Evolutionary conservation across 2,888 invertebrate genomes (phyloP).

Genomic region (Pachydiplax longipennis): DNA sequence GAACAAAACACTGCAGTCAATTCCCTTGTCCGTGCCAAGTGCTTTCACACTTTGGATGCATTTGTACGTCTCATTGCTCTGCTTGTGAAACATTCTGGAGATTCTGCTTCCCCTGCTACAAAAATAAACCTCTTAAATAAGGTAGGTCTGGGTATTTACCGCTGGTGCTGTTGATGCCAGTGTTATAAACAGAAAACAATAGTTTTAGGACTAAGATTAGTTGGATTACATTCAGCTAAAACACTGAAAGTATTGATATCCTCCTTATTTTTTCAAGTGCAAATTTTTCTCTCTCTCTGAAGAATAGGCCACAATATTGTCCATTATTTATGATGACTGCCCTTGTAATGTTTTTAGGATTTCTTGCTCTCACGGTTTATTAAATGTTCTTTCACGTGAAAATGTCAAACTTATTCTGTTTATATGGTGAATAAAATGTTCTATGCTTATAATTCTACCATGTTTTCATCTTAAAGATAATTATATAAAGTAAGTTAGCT

Average conservation of each 20-base stretch:
- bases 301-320: no score
- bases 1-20: conserved; percentile 73
- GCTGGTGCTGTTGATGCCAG: background rate
- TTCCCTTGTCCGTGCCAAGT: conserved; percentile 82
- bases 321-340: no score
- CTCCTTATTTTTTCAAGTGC: background rate
- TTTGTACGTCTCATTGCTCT: conserved; percentile 92
- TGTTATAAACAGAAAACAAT: background rate
- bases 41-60: conserved; percentile 94
- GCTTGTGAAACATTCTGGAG: conserved; percentile 93
- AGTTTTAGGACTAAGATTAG: background rate
- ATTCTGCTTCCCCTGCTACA: conserved; percentile 88
- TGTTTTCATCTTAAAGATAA: no score
- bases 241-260: background rate
- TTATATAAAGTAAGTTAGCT: no score
- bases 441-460: no score
- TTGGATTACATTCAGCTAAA: background rate
- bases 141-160: conserved; percentile 59
- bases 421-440: no score
- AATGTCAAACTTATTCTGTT: no score
- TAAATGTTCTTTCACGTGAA: no score
- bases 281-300: no score
- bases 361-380: no score
- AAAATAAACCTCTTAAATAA: conserved; percentile 97
- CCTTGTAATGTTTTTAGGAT: no score